These are phyloP conservation scores for Brienomyrus longianalis DNA, from an alignment of 2,113 vertebrate genomes.

Conservation along the genomic window DNA sequence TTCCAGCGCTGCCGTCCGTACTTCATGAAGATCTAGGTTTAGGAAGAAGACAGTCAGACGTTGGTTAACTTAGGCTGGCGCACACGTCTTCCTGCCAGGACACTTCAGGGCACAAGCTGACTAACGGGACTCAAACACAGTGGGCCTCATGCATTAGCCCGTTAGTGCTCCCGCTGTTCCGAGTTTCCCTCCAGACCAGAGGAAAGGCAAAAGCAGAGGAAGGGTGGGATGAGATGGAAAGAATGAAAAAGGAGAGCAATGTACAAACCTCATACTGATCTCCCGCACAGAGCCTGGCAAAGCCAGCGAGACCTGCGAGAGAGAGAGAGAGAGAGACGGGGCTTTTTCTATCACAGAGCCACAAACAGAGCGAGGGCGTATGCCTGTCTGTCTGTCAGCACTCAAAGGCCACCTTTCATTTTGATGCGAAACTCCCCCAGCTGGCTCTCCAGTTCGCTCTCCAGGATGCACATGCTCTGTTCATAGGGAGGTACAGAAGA, in stretches of 20 bases:
- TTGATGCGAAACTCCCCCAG: constrained; percentile 89
- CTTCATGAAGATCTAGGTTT: constrained; percentile 85
- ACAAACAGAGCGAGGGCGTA: not conserved
- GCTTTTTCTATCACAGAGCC: not conserved
- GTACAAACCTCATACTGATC: constrained; percentile 91
- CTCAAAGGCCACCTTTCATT: constrained; percentile 80
- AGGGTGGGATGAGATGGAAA: not conserved
- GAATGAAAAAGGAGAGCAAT: not conserved
- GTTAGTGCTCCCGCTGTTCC: not conserved
- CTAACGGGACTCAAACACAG: not conserved
- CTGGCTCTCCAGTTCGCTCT: constrained; percentile 86
- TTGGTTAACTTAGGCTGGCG: not conserved
- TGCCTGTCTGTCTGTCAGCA: not conserved
- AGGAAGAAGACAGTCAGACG: not conserved
- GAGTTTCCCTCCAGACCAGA: not conserved
- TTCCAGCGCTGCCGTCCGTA: constrained; percentile 93
- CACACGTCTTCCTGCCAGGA: not conserved
- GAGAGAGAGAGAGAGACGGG: constrained; percentile 15
- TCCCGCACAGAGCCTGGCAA: constrained; percentile 87
- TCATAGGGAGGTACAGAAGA: not conserved
- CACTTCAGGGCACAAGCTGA: not conserved
- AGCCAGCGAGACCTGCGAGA: constrained; percentile 83
- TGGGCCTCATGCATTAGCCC: not conserved
- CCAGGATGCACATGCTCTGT: constrained; percentile 90
- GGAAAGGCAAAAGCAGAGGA: no score